Evolutionary conservation across 2,888 invertebrate genomes (phyloP), one percentile per base, ranked within the genome.

Genomic region (Sthenelais limicola): DNA sequence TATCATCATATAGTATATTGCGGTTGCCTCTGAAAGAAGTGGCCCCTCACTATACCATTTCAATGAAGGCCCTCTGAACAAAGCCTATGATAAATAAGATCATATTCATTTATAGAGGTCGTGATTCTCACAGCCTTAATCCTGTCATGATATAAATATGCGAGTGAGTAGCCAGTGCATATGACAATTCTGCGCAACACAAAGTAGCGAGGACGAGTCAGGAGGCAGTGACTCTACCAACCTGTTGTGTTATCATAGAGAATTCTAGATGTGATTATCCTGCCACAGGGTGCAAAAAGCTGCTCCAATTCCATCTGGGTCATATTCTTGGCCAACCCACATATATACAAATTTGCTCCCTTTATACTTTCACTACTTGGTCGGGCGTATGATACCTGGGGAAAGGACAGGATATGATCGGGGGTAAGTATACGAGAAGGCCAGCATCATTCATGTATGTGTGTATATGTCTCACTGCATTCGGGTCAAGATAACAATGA

Each of bases 311-410:
- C 88, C 81, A 83, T 82, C 81, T 88, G 88, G 75, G 86, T 87
- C 82, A 88, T 82, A 79, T 84, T 84, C 81, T 86, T 86, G 68
- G 88, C 87, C 80, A 88, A 82, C 78, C 88, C 88, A 82, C 87
- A 86, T 78, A 88, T 86, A 84, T 88, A 88, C 78, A 88, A 83
- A 82, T 88, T 88, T 77, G 88, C 87, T 73, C 86, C 87, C 81
- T 88, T 88, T 78, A 88, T 88, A 77, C 85, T 85, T 80, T 88
- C 88, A 81, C 87, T 84, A 83, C 88, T 88, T 69, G 88, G 88
- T 77, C 88, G 84, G 78, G 88, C 88, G 81, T 86, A 83, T 73
- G 88, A 88, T 62, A 88, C 88, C 87, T 88, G 84, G 54, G 69
- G 83, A 85, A 83, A 80, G 77, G 68, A 73, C 26, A 68, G 70